Conservation (phyloP, 2,113 vertebrate species). For the Phylloscopus whistleri region DNA sequence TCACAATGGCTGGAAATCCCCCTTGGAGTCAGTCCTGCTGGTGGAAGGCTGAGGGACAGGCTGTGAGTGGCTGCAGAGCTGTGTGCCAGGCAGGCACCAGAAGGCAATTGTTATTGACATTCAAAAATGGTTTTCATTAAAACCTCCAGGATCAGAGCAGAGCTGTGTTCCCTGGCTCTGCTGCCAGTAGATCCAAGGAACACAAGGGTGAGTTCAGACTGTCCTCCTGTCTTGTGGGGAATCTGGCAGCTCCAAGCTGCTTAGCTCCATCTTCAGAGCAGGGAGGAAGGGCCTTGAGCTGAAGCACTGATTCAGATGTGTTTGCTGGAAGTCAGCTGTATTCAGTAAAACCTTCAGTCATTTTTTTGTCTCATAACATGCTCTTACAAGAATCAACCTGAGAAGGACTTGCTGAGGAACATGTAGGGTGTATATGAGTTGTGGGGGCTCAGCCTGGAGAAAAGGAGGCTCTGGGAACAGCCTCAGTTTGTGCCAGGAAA, state of each 20-base stretch:
- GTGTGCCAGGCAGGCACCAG: background rate
- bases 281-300: rapidly evolving
- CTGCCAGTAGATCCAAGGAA: too few species aligned
- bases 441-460: background rate
- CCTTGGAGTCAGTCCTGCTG: background rate
- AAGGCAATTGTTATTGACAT: background rate
- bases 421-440: background rate
- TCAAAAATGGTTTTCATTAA: background rate
- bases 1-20: background rate
- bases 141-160: background rate
- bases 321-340: background rate
- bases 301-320: background rate
- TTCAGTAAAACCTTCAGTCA: background rate
- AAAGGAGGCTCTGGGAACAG: background rate
- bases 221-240: background rate
- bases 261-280: background rate
- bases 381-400: background rate
- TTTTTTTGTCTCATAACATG: background rate
- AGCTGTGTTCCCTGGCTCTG: background rate
- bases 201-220: background rate
- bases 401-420: background rate
- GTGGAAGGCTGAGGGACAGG: background rate
- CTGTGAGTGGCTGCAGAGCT: background rate
- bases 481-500: background rate
- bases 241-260: background rate